Evolutionary conservation across 2,888 invertebrate genomes (phyloP), one percentile per base, ranked within the genome.

Genomic region (Amphimallon solstitiale): DNA sequence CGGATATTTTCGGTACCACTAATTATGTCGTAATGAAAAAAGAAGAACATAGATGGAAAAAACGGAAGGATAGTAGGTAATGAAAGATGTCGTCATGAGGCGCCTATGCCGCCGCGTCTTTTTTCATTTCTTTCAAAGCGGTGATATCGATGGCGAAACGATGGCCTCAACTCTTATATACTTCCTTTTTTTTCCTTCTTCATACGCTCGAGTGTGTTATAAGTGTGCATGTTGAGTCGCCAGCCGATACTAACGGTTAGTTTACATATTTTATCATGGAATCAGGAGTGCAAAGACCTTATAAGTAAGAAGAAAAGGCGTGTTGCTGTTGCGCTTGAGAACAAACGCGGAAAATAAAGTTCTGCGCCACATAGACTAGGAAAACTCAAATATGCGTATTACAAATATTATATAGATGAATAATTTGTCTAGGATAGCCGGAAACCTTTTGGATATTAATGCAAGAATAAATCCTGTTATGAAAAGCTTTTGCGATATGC

Each of bases 251-350:
- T 59, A 59, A 59, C 56, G 56, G 56, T 59, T 59, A 40, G 43
- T 59, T 59, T 59, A 59, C 56, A 59, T 59, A 59, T 59, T 59
- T 43, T 59, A 59, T 59, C 43, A 59, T 14, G 56, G 56, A 59
- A 59, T 43, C 17, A 23, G 40, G 56, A 59, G 56, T 59, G 56
- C 56, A 59, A 59, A 59, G 56, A 59, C 56, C 56, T 59, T 43
- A 59, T 12, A 29, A 52, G 49, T 14, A 49, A 29, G 29, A 12
- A 49, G 49, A 35, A 37, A 52, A 52, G 12, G 29, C 7, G 49
- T 9, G 35, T 49, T 15, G 10, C 10, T 46, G n/a, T n/a, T 29
- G 29, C 29, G 21, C 48, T 21, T 29, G 29, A n/a, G 48, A 49
- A 49, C 23, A 49, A 29, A 49, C 14, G 48, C 23, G 7, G 21